Conservation (phyloP, 2,113 vertebrate genomes). For the Aplodontia rufa region DNA sequence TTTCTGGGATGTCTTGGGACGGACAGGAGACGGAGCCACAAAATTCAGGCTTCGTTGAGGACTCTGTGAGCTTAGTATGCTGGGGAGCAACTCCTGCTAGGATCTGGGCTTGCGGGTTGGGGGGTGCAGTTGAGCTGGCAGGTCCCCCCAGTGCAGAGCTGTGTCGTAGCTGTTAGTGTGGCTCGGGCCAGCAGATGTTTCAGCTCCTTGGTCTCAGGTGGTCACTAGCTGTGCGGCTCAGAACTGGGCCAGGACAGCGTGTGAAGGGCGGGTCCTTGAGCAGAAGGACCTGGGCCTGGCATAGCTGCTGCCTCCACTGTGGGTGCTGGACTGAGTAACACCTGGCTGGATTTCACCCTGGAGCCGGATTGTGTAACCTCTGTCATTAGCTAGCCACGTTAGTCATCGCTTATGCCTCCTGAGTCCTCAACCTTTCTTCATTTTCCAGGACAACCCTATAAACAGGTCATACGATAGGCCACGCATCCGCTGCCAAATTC, state of each 20-base stretch:
- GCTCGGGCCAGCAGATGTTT: too few species aligned
- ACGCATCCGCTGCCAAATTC: conserved; percentile 51
- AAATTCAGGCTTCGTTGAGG: neutral
- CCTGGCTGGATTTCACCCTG: conserved; percentile 50
- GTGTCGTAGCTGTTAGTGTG: rapidly evolving
- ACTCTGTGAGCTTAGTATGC: neutral
- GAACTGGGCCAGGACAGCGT: rapidly evolving
- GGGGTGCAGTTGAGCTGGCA: neutral
- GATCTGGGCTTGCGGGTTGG: too few species aligned
- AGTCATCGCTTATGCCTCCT: conserved; percentile 58
- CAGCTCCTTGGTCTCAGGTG: rapidly evolving
- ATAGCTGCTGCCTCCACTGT: neutral
- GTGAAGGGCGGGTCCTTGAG: rapidly evolving
- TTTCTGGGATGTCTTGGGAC: neutral
- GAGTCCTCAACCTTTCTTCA: neutral
- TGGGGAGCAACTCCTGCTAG: neutral
- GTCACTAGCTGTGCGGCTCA: rapidly evolving
- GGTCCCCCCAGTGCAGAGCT: neutral
- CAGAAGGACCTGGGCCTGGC: neutral
- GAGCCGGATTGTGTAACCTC: conserved; percentile 62
- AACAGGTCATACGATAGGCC: neutral
- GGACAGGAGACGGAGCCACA: neutral
- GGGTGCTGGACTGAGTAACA: neutral
- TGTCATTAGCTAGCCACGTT: conserved; percentile 32
- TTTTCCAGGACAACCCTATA: conserved; percentile 31